Base-by-base conservation (phyloP, 2,888 invertebrate genomes). In the Desoria tigrina region DNA sequence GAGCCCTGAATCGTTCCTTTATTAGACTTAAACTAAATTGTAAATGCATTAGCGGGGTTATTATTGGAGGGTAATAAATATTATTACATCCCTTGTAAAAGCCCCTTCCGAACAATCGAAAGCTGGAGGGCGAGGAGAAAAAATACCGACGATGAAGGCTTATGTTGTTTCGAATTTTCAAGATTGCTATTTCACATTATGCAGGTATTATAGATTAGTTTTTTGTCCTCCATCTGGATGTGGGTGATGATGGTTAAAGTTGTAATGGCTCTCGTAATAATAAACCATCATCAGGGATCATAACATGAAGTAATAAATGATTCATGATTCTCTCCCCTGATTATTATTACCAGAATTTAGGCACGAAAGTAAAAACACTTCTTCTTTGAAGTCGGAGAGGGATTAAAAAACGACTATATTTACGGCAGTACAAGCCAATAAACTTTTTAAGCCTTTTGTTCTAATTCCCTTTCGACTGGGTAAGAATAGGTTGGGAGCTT, bases 281-380 rank as follows among this genome's bases (percentile, higher is more conserved):
- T 61, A 61, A 61, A 53, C 53, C 61, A 49, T 54, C 61, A 54
- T 53, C 61, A 61, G 9, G 37, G 51, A 61, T 58, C 58, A 42
- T 45, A 58, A 61, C 49, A n/a, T 28, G 21, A 9, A 54, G 50
- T 59, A 61, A 61, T 61, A 61, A 61, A 61, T 61, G 61, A 61
- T 61, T 51, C 53, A 61, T 61, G 61, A 26, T 32, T 32, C n/a
- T n/a, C n/a, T n/a, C 11, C 32, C 11, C 32, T 32, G 32, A 32
- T 32, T 32, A 32, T 32, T 32, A 32, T 32, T 7, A 32, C 4
- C 11, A 11, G 32, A 32, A 32, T 32, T 32, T 32, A 32, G 11
- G 11, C 4, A 32, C 32, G 32, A 32, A 32, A 32, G 11, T 32
- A 32, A 32, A 11, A 32, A 32, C 11, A 32, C 11, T 32, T 32